Percentiles rank a stretch among this genome's conserved stretches.
Evolutionary conservation across 2,888 invertebrate species (phyloP).

Genomic region (Entomobrya proxima): DNA sequence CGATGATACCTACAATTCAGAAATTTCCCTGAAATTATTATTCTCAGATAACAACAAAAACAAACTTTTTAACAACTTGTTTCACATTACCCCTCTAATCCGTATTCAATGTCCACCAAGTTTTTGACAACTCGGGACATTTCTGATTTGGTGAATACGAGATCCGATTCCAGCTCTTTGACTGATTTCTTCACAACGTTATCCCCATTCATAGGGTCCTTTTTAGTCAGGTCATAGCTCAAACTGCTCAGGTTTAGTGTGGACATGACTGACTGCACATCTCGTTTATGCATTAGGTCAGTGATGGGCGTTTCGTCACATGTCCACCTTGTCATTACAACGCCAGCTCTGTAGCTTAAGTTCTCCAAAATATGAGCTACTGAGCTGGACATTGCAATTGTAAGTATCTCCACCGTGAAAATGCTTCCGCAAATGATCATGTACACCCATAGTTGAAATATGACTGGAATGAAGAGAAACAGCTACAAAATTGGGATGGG

Average conservation of each 20-base stretch:
- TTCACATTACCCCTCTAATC: constrained; percentile 50
- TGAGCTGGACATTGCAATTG: constrained; percentile 61
- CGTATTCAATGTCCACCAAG: constrained; percentile 69
- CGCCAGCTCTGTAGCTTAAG: constrained; percentile 65
- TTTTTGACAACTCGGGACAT: constrained; percentile 62
- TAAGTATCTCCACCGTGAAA: constrained; percentile 60
- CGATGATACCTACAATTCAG: constrained; percentile 50
- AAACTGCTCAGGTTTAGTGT: not conserved
- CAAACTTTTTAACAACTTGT: not conserved
- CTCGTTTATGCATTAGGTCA: constrained; percentile 54
- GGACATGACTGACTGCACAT: constrained; percentile 47
- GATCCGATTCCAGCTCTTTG: constrained; percentile 44
- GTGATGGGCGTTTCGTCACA: constrained; percentile 59
- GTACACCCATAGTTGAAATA: constrained; percentile 61
- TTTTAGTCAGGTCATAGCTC: constrained; percentile 33
- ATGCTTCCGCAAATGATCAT: constrained; percentile 61
- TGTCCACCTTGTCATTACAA: constrained; percentile 67
- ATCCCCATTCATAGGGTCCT: constrained; percentile 38
- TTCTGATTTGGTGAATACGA: constrained; percentile 56
- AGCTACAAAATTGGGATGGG: not conserved
- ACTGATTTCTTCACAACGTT: constrained; percentile 44
- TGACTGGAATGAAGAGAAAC: constrained; percentile 28
- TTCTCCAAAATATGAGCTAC: constrained; percentile 66
- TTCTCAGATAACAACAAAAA: not conserved
- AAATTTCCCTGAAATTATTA: too few relatives aligned